Percentiles rank a stretch among this genome's conserved stretches.
These are phyloP conservation scores for Crocidura indochinensis DNA, from an alignment of 2,797 vertebrate genomes.

Conservation along the genomic window DNA sequence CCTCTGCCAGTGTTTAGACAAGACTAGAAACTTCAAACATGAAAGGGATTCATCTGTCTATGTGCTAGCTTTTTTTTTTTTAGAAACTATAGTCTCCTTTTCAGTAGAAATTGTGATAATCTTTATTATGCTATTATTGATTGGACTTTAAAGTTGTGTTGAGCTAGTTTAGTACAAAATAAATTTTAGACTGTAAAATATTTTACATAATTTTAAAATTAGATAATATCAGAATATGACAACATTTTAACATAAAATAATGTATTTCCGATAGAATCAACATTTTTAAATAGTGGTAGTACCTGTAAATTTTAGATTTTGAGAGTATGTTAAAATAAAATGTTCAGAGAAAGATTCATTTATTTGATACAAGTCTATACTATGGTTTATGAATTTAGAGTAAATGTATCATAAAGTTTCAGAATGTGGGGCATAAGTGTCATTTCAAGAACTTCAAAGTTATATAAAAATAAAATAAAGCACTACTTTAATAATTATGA, in stretches of 20 bases:
- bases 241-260: constrained; percentile 55
- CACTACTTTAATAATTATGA: not conserved
- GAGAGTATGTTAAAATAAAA: not conserved
- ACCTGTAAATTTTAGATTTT: constrained; percentile 50
- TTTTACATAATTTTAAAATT: constrained; percentile 20
- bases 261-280: not conserved
- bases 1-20: constrained; percentile 68
- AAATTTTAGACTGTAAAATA: constrained; percentile 45
- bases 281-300: not conserved
- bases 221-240: constrained; percentile 4
- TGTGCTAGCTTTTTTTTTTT: constrained; percentile 30
- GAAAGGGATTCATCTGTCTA: constrained; percentile 42
- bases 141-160: not conserved
- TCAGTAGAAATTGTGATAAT: not conserved
- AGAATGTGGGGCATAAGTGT: not conserved
- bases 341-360: constrained; percentile 4
- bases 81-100: constrained; percentile 13
- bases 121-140: too few species aligned
- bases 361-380: not conserved
- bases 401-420: constrained; percentile 30
- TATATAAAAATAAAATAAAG: constrained; percentile 37
- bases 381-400: constrained; percentile 27
- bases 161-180: constrained; percentile 1
- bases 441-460: constrained; percentile 24
- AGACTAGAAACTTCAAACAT: constrained; percentile 74